Evolutionary conservation across 1,140 invertebrate genomes (phyloP), one percentile per base, ranked within the genome.

Genomic region (Notospermus geniculatus): DNA sequence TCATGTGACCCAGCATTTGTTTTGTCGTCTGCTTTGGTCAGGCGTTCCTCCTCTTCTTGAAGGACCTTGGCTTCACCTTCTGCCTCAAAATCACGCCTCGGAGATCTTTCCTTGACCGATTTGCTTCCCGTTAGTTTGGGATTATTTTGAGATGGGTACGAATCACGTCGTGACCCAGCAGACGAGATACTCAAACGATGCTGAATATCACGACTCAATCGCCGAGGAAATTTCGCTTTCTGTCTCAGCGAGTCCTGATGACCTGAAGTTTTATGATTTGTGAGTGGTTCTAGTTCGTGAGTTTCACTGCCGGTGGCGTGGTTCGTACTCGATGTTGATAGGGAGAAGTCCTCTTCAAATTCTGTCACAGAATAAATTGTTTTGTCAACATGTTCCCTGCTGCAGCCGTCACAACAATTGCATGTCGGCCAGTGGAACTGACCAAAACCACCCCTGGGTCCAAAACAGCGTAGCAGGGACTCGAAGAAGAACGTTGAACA

Each of bases 401-500:
- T 62, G 22, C 69, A 65, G 25, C 62, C 25, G 25, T 41, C 39
- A 59, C 81, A 83, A 60, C 77, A 80, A 30, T 77, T 70, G 11
- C 72, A 70, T 28, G 72, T 70, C 30, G 82, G 80, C 72, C 79
- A 84, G 55, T 78, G 74, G 45, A 84, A 76, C 68, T 84, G 83
- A 29, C 82, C 76, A 69, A 81, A 84, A 0, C 73, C 73, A 17
- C 79, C 78, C 50, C 80, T 69, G 5, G 85, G 84, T 9, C 85
- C 85, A 46, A 80, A 66, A 23, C 77, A 59, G 57, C 88, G 84
- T 17, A 96, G 83, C 54, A 96, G 72, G 15, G 93, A 88, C 54
- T 91, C 89, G 28, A 98, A 87, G 77, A 97, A 97, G 72, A 97
- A 92, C 1, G 94, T 97, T 1, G 95, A 89, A 76, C 93, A 98